A percentile compares a stretch with the other conserved stretches of the same genome.
These are phyloP conservation scores for Muscicapa comitata DNA, from an alignment of 2,797 vertebrate species.

Conservation along the genomic window DNA sequence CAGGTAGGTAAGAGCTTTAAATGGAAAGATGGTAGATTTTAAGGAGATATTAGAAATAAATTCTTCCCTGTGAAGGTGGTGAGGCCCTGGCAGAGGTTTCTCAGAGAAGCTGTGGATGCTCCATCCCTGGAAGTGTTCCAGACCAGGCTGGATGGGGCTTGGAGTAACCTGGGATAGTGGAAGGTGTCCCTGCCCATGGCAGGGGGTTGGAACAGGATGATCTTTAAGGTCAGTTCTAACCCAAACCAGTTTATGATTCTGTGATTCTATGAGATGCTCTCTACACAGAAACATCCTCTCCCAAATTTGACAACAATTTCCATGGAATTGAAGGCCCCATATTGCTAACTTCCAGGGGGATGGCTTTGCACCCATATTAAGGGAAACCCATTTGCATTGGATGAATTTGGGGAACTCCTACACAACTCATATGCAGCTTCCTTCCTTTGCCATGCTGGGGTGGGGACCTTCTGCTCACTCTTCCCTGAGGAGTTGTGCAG, in stretches of 20 bases:
- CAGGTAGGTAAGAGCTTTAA: not conserved
- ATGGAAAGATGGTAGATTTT: not conserved
- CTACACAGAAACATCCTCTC: not conserved
- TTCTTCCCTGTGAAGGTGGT: not conserved
- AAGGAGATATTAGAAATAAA: not conserved
- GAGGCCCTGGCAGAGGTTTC: not conserved
- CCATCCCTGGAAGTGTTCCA: not conserved
- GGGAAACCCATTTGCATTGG: not conserved
- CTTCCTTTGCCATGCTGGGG: fast-evolving
- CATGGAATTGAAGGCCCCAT: not conserved
- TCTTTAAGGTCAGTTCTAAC: not conserved
- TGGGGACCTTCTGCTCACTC: not conserved
- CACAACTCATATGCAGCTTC: not conserved
- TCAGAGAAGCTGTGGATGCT: not conserved
- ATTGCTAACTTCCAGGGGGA: not conserved
- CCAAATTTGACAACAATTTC: not conserved
- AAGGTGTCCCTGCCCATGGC: not conserved
- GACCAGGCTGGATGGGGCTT: fast-evolving
- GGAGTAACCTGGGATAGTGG: not conserved
- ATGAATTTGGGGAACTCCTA: not conserved
- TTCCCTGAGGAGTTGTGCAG: not conserved
- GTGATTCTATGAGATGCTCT: not conserved
- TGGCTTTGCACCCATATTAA: not conserved
- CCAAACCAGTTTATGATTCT: not conserved
- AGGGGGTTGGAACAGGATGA: not conserved